Evolutionary conservation across 2,113 vertebrate species (phyloP).

Genomic region (Chinchilla lanigera): DNA sequence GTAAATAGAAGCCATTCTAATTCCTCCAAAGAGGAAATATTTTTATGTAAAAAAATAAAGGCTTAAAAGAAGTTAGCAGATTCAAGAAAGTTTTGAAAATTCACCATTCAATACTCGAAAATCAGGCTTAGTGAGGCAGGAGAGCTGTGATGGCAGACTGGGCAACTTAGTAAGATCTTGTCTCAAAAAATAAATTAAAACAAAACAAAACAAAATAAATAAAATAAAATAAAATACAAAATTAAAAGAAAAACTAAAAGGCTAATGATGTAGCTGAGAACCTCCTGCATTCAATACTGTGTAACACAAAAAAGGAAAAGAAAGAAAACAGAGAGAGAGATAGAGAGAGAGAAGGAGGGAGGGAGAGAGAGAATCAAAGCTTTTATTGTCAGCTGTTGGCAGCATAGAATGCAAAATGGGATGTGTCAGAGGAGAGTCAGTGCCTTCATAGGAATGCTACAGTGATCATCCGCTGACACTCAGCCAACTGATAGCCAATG

Average conservation of each 20-base stretch:
- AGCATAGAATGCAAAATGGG: neutral
- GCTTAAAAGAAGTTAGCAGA: neutral
- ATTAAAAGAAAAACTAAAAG: no score
- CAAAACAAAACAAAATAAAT: no score
- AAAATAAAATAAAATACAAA: neutral
- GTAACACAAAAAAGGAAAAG: neutral
- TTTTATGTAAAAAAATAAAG: neutral
- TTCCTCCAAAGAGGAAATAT: neutral
- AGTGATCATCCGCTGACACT: neutral
- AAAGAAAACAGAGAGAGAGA: no score
- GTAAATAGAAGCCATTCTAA: neutral
- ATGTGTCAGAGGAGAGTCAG: neutral
- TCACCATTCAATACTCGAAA: neutral
- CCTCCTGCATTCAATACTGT: neutral
- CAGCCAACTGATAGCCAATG: accelerated
- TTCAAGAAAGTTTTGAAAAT: neutral
- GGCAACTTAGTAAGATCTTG: neutral
- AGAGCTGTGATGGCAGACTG: neutral
- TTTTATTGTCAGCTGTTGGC: neutral
- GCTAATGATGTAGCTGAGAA: neutral
- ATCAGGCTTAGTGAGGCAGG: neutral
- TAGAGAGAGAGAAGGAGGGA: neutral
- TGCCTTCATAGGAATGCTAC: neutral
- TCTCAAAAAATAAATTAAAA: neutral
- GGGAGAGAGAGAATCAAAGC: neutral